Base-by-base conservation (phyloP, 2,888 invertebrate species). In the Barypeithes pellucidus region DNA sequence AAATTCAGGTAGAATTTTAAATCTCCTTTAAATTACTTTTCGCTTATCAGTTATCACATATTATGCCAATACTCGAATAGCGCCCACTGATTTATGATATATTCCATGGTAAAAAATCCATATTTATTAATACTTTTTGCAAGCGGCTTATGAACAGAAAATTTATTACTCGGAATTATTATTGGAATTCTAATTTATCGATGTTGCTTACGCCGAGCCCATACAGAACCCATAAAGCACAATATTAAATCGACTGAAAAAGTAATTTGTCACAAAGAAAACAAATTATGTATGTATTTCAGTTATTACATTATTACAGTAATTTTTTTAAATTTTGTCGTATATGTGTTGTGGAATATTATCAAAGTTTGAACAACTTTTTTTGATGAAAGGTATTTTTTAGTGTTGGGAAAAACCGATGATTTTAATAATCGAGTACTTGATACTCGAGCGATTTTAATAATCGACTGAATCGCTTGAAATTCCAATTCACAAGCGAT, bases 101-200 rank as follows among this genome's bases (percentile, higher is more conserved):
- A n/a, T 24, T 24, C 16, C 1, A 43, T 14, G 4, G 9, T 9
- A 24, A 61, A 61, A 61, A 43, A 39, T 43, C 61, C 45, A 45
- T 61, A 61, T 43, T 43, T 61, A 45, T 61, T 61, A 61, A 61
- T 61, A 61, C 45, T 61, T 61, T 45, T 61, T 45, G 61, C 43
- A 14, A 29, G 61, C 43, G 29, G 61, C 61, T 43, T 61, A 61
- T 61, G 29, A 61, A 61, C 59, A 45, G 24, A 61, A 14, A 61
- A 61, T 61, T 61, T 61, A 61, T 61, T 24, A 29, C 43, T 45
- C 45, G 16, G 61, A 61, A 61, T 61, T 61, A 45, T 61, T 29
- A 50, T 50, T 50, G 45, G 45, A 61, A 61, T 61, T 45, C 61
- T 43, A 61, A 61, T 61, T 61, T 61, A 61, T 61, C 41, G 61